Evolutionary conservation across 2,888 invertebrate genomes (phyloP).

Genomic region (Argyresthia goedartella): DNA sequence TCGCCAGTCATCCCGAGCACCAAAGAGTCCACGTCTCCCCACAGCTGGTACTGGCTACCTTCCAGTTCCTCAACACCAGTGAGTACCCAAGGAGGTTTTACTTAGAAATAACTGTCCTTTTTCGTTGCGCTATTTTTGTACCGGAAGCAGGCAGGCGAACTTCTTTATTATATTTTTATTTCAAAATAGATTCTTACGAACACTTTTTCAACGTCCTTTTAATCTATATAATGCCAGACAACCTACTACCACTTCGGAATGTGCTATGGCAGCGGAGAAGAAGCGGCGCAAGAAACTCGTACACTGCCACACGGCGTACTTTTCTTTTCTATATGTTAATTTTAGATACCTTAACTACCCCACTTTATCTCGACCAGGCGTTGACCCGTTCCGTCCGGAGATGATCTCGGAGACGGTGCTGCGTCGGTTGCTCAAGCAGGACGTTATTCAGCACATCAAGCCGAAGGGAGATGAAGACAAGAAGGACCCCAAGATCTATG

Average conservation of each 20-base stretch:
- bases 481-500: slow-evolving; percentile 78
- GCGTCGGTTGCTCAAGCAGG: slow-evolving; percentile 91
- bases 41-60: slow-evolving; percentile 92
- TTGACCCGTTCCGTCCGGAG: slow-evolving; percentile 89
- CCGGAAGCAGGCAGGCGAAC: too few relatives aligned
- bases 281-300: too few relatives aligned
- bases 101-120: too few relatives aligned
- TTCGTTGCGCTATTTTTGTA: too few relatives aligned
- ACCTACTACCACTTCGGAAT: too few relatives aligned
- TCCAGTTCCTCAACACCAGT: slow-evolving; percentile 96
- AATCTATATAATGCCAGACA: too few relatives aligned
- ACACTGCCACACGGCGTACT: too few relatives aligned
- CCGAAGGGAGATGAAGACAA: slow-evolving; percentile 74
- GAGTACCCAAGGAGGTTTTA: slow-evolving; percentile 33
- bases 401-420: slow-evolving; percentile 90
- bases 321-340: too few relatives aligned
- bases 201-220: too few relatives aligned
- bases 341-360: neutral
- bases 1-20: slow-evolving; percentile 85
- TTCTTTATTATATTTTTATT: too few relatives aligned
- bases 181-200: too few relatives aligned
- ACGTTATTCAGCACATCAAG: slow-evolving; percentile 89
- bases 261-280: too few relatives aligned
- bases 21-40: slow-evolving; percentile 90
- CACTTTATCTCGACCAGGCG: slow-evolving; percentile 68